These are phyloP conservation scores for Odontomachus brunneus DNA, from an alignment of 1,140 invertebrate species.

Conservation along the genomic window DNA sequence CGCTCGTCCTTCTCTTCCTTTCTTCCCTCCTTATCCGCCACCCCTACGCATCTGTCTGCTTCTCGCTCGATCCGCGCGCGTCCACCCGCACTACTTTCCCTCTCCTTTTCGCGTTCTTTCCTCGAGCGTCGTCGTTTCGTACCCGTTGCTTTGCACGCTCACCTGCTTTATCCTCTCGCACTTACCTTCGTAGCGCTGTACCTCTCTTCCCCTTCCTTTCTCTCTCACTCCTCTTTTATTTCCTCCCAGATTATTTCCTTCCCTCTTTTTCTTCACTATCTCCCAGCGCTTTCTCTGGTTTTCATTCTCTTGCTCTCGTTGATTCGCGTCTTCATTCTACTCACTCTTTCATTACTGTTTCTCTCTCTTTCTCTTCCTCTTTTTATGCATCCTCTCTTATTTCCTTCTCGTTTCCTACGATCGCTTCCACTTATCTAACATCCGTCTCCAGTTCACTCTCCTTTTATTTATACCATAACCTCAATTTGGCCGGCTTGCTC, in stretches of 20 bases:
- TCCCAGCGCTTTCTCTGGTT: constrained; percentile 4
- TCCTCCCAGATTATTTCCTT: not conserved
- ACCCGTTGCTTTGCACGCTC: constrained; percentile 25
- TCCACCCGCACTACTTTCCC: constrained; percentile 30
- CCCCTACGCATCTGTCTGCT: constrained; percentile 10
- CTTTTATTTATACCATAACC: constrained; percentile 1
- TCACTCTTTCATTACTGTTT: not conserved
- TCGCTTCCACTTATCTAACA: constrained; percentile 16
- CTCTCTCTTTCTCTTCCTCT: constrained; percentile 36
- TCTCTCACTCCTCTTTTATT: not conserved
- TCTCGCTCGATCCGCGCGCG: constrained; percentile 8
- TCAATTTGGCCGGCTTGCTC: not conserved
- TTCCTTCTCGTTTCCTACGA: too few relatives aligned
- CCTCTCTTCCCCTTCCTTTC: constrained; percentile 10
- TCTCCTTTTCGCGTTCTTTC: constrained; percentile 5
- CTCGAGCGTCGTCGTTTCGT: not conserved
- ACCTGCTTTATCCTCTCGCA: not conserved
- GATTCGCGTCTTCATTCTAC: not conserved
- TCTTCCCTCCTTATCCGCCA: not conserved
- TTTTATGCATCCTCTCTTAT: too few relatives aligned
- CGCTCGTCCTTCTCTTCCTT: constrained; percentile 2
- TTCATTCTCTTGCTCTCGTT: not conserved
- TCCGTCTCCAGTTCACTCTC: constrained; percentile 38
- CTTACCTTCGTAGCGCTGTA: constrained; percentile 1
- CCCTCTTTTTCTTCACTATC: not conserved